phyloP scores from a whole-genome alignment of 2,797 vertebrate genomes.

The Poeciliopsis infans region DNA sequence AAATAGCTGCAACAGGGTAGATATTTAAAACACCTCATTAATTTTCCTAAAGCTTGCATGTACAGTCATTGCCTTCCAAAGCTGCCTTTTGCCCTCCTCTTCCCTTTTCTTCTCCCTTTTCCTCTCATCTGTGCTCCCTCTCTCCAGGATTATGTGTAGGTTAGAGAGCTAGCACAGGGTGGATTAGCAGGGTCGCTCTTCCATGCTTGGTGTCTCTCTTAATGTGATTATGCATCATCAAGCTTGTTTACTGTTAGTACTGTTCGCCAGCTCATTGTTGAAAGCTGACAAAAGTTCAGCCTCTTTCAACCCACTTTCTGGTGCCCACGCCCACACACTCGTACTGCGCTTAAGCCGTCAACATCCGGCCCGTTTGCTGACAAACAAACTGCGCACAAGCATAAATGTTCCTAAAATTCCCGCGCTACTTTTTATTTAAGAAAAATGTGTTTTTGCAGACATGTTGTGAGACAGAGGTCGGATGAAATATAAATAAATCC shows the following conservation, averaged over 20 bases:
- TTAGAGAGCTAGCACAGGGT: slow-evolving; percentile 81
- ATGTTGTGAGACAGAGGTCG: neutral
- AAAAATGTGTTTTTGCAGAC: neutral
- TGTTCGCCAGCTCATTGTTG: slow-evolving; percentile 81
- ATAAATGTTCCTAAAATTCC: neutral
- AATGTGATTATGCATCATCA: slow-evolving; percentile 95
- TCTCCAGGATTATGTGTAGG: slow-evolving; percentile 88
- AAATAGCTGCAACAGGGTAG: slow-evolving; percentile 20
- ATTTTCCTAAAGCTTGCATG: slow-evolving; percentile 82
- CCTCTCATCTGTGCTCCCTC: slow-evolving; percentile 69
- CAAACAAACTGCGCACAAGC: slow-evolving; percentile 39
- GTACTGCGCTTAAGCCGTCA: slow-evolving; percentile 64
- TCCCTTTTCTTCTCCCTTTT: slow-evolving; percentile 55
- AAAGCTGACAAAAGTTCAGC: slow-evolving; percentile 87
- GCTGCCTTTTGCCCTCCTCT: slow-evolving; percentile 78
- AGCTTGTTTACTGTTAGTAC: slow-evolving; percentile 93
- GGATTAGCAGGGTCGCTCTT: slow-evolving; percentile 86
- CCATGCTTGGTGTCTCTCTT: slow-evolving; percentile 86
- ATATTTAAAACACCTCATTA: slow-evolving; percentile 79
- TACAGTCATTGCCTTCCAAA: slow-evolving; percentile 86
- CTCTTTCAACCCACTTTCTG: slow-evolving; percentile 78
- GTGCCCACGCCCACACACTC: slow-evolving; percentile 74
- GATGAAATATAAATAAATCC: neutral
- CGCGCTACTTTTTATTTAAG: slow-evolving; percentile 9
- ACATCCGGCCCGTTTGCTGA: slow-evolving; percentile 37